These are phyloP conservation scores for Antigone vipio DNA, from an alignment of 2,113 vertebrate species.

Conservation along the genomic window DNA sequence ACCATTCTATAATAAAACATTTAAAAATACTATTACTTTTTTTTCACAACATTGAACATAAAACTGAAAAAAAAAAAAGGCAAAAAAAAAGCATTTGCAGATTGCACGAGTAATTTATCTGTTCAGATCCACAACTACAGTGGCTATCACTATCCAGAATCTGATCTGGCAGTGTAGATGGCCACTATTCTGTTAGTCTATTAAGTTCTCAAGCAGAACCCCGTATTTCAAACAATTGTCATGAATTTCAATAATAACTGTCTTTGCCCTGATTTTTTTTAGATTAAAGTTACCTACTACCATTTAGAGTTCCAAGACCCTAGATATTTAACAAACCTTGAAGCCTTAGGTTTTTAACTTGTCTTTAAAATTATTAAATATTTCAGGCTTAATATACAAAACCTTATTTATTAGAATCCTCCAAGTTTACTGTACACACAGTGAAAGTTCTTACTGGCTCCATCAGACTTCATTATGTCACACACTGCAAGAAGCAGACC, in stretches of 20 bases:
- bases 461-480: not conserved
- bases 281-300: not conserved
- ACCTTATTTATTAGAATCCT: not conserved
- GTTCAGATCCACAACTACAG: not conserved
- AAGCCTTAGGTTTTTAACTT: not conserved
- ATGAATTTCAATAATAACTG: not conserved
- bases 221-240: not conserved
- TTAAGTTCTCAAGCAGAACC: not conserved
- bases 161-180: not conserved
- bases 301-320: not conserved
- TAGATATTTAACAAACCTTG: not conserved
- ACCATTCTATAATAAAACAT: not conserved
- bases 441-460: not conserved
- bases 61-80: not conserved
- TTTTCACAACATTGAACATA: not conserved
- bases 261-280: not conserved
- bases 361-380: not conserved
- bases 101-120: not conserved
- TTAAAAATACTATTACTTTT: not conserved
- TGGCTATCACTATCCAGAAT: not conserved
- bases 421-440: not conserved
- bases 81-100: not conserved
- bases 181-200: not conserved
- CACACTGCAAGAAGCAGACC: not conserved
- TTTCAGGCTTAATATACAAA: not conserved